Evolutionary conservation across 2,797 vertebrate genomes (phyloP), one percentile per base, ranked within the genome.

Genomic region (Spea hammondii): DNA sequence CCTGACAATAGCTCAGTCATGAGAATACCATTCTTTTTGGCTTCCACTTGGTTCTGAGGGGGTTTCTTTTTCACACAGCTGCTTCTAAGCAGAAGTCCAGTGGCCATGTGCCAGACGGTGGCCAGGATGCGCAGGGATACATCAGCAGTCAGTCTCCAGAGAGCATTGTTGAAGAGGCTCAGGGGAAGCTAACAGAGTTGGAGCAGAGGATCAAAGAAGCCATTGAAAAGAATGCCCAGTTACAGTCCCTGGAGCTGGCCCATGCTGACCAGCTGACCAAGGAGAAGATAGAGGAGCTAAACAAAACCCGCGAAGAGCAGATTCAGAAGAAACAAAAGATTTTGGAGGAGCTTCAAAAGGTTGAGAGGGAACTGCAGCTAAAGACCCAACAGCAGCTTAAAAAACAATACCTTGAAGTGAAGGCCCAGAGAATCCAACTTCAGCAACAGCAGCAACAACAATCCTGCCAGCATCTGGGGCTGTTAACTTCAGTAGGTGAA

Each of bases 81-180:
- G 90, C 92, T 92, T 93, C 92, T 92, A 93, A 93, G 90, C 92
- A 93, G 93, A 93, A 93, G 91, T 91, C 92, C 91, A 92, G 90
- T 92, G 93, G 90, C 89, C 91, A 92, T 89, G 91, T 92, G 91
- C 92, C 91, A 89, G 87, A 92, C 89, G 90, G 90, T 90, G 91
- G 89, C 91, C 92, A 92, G 89, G 92, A 93, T 89, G 92, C 91
- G 86, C 92, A 93, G 90, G 92, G 92, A 90, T 93, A 92, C 91
- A 91, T 93, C 87, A 91, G 90, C 91, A 93, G 91, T 91, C 93
- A 94, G 90, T 93, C 93, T 90, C 92, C 92, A 89, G 93, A 94
- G 91, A 93, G 93, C 91, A 94, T 94, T 93, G 93, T 94, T 91
- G 93, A 94, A 93, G 93, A 94, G 88, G 92, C 93, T 91, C 92